Percentiles rank a stretch among this genome's conserved stretches.
Evolutionary conservation across 2,888 invertebrate genomes (phyloP).

Genomic region (Isoperla grammatica): DNA sequence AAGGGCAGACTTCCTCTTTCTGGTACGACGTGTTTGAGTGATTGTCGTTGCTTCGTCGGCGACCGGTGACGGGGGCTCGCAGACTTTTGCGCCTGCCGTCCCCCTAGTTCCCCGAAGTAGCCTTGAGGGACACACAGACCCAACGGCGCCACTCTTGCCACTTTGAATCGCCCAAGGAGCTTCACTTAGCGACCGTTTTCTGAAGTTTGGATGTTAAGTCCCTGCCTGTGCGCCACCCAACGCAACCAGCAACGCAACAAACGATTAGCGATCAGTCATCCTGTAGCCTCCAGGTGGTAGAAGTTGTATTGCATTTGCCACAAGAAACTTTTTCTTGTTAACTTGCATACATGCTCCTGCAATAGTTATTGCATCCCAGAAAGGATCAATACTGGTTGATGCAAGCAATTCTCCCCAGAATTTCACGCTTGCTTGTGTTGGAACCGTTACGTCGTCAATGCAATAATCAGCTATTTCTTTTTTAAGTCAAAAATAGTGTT

Average conservation of each 20-base stretch:
- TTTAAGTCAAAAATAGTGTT: background rate
- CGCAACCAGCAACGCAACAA: conserved; percentile 6
- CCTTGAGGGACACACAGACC: too few species aligned
- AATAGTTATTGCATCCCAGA: conserved; percentile 18
- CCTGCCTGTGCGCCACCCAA: background rate
- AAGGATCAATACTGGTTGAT: conserved; percentile 9
- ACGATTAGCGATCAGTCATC: conserved; percentile 2
- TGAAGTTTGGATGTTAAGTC: conserved; percentile 1
- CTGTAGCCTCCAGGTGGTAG: conserved; percentile 23
- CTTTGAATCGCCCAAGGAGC: conserved; percentile 21
- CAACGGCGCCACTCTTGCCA: too few species aligned
- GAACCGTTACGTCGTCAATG: background rate
- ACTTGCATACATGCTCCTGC: conserved; percentile 20
- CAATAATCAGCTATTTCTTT: background rate
- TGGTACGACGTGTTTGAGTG: too few species aligned
- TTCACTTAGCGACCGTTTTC: conserved; percentile 24
- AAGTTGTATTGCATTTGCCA: conserved; percentile 13
- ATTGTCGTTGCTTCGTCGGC: too few species aligned
- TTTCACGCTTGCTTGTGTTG: background rate
- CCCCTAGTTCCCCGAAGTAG: too few species aligned
- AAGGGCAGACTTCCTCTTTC: too few species aligned
- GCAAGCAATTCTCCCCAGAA: background rate
- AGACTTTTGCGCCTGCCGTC: too few species aligned
- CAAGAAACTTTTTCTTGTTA: conserved; percentile 14
- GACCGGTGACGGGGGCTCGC: too few species aligned